phyloP scores from a whole-genome alignment of 2,888 invertebrate species.

The Eueremaeus valkanovi region DNA sequence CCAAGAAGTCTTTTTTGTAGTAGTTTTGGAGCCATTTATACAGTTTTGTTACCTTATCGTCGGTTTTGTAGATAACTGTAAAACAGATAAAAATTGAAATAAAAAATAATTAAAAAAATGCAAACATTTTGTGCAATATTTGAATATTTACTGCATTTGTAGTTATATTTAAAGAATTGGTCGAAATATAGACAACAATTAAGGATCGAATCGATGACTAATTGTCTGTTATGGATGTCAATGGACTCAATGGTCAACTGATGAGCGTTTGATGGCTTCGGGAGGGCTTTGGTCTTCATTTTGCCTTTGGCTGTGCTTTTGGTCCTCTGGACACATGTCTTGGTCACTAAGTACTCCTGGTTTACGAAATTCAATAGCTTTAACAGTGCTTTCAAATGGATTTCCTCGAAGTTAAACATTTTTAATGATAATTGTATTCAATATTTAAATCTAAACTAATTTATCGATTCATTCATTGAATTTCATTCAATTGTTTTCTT shows the following conservation, averaged over 20 bases:
- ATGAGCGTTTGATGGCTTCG: not conserved
- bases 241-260: not conserved
- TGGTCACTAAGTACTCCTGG: slow-evolving; percentile 5
- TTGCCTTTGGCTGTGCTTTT: not conserved
- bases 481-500: too few relatives aligned
- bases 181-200: slow-evolving; percentile 13
- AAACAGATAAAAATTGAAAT: not conserved
- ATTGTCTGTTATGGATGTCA: not conserved
- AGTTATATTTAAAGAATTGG: slow-evolving; percentile 21
- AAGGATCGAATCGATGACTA: slow-evolving; percentile 1
- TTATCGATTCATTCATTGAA: not conserved
- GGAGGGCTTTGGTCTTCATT: not conserved
- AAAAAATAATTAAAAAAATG: not conserved
- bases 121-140: not conserved
- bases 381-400: slow-evolving; percentile 11
- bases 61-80: not conserved
- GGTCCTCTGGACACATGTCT: not conserved
- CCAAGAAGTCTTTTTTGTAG: not conserved
- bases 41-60: slow-evolving; percentile 4
- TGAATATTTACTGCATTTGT: slow-evolving; percentile 26
- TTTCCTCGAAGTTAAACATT: slow-evolving; percentile 19
- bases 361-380: slow-evolving; percentile 31
- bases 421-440: not conserved
- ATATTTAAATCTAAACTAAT: not conserved
- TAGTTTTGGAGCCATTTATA: slow-evolving; percentile 23